Conservation (phyloP, 2,113 vertebrate species). For the Cavia aperea region DNA sequence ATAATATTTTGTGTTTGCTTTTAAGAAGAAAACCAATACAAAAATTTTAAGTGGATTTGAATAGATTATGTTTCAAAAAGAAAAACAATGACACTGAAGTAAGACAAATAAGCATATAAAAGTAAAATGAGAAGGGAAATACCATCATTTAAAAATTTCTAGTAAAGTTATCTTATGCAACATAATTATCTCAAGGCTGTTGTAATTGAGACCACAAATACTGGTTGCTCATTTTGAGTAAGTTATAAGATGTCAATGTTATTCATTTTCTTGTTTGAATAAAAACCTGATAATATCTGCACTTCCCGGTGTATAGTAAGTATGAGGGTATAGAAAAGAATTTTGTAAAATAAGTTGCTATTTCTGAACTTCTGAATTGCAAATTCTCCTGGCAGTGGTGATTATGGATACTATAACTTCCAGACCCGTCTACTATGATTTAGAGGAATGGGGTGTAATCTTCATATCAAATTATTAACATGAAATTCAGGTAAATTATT, state of each 20-base stretch:
- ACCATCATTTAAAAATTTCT: neutral
- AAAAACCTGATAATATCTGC: neutral
- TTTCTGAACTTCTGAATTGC: neutral
- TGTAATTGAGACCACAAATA: neutral
- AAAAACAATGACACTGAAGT: neutral
- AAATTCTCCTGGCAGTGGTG: neutral
- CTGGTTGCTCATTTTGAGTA: neutral
- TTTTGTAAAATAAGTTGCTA: neutral
- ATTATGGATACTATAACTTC: neutral
- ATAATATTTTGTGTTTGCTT: conserved; percentile 15
- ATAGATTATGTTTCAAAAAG: neutral
- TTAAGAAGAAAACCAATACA: neutral
- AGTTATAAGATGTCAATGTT: neutral
- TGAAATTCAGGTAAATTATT: neutral
- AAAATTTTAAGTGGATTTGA: neutral
- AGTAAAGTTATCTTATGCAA: neutral
- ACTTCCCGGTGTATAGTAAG: neutral
- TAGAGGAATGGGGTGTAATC: accelerated
- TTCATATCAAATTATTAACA: neutral
- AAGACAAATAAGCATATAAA: neutral
- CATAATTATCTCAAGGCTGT: neutral
- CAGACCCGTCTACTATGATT: neutral
- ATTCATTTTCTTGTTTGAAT: neutral
- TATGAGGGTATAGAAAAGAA: neutral
- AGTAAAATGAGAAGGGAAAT: neutral